A percentile compares a stretch with the other conserved stretches of the same genome.
Evolutionary conservation across 2,797 vertebrate genomes (phyloP).

Genomic region (Molossus alvarezi): DNA sequence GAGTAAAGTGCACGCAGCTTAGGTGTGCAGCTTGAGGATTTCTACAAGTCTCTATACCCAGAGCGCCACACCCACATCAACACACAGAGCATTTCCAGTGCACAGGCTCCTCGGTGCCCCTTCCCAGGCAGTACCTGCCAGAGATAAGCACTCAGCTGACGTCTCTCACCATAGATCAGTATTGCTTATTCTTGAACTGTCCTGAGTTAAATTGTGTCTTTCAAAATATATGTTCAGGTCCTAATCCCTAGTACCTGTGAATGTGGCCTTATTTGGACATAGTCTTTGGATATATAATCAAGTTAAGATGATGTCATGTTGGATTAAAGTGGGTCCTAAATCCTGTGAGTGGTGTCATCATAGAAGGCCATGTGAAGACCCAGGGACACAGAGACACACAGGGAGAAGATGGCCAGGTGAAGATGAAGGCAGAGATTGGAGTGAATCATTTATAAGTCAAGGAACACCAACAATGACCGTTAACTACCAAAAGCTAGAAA

Average conservation of each 20-base stretch:
- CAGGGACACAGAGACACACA: not conserved
- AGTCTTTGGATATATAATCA: not conserved
- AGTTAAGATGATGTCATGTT: not conserved
- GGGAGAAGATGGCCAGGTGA: not conserved
- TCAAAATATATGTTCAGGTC: not conserved
- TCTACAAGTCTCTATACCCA: not conserved
- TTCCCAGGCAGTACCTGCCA: accelerated
- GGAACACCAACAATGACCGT: accelerated
- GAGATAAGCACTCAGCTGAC: not conserved
- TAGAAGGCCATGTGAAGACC: not conserved
- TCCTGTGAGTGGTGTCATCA: not conserved
- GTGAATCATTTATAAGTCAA: not conserved
- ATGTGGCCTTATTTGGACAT: not conserved
- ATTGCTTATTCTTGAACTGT: not conserved
- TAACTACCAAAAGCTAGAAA: not conserved
- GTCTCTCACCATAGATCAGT: not conserved
- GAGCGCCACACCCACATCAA: accelerated
- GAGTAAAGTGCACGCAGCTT: not conserved
- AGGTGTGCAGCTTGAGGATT: not conserved
- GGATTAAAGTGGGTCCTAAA: not conserved
- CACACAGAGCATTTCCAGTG: not conserved
- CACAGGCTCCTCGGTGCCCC: not conserved
- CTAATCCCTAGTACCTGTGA: not conserved
- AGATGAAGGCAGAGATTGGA: not conserved
- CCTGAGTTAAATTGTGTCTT: not conserved